phyloP scores from a whole-genome alignment of 2,797 vertebrate genomes.

The Hephaestus fuliginosus region DNA sequence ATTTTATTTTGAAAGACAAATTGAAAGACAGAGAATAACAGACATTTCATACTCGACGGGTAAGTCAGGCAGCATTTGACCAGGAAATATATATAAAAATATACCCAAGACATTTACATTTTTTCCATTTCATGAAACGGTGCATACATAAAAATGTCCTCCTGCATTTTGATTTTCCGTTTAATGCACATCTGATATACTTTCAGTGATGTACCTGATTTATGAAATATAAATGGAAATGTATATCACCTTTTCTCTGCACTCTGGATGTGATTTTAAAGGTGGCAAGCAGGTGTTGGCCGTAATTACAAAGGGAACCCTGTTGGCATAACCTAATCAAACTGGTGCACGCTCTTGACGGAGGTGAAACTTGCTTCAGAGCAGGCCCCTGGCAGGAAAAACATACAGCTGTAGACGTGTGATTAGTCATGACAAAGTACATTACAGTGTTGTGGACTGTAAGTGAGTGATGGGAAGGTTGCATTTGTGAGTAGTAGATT shows the following conservation, averaged over 20 bases:
- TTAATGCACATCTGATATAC: no score
- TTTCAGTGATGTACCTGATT: no score
- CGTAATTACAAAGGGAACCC: slow-evolving; percentile 34
- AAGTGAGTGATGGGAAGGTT: slow-evolving; percentile 15
- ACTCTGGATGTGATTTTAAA: slow-evolving; percentile 21
- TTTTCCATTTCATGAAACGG: no score
- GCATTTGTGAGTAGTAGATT: neutral
- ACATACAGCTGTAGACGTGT: neutral
- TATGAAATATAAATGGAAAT: slow-evolving; percentile 15
- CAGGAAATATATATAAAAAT: neutral
- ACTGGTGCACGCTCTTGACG: slow-evolving; percentile 31
- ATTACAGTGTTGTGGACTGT: slow-evolving; percentile 1
- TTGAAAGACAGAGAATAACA: neutral
- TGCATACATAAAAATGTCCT: no score
- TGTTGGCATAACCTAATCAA: slow-evolving; percentile 58
- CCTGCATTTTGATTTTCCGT: no score
- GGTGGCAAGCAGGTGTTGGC: slow-evolving; percentile 23
- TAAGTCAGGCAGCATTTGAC: neutral
- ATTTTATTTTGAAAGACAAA: slow-evolving; percentile 13
- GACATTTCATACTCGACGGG: neutral
- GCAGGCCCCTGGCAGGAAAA: slow-evolving; percentile 2
- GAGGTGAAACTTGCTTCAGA: slow-evolving; percentile 11
- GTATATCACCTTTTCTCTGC: neutral
- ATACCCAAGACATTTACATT: no score
- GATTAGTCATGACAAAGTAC: slow-evolving; percentile 9